Evolutionary conservation across 2,888 invertebrate genomes (phyloP).

Genomic region (Halocaridina rubra): DNA sequence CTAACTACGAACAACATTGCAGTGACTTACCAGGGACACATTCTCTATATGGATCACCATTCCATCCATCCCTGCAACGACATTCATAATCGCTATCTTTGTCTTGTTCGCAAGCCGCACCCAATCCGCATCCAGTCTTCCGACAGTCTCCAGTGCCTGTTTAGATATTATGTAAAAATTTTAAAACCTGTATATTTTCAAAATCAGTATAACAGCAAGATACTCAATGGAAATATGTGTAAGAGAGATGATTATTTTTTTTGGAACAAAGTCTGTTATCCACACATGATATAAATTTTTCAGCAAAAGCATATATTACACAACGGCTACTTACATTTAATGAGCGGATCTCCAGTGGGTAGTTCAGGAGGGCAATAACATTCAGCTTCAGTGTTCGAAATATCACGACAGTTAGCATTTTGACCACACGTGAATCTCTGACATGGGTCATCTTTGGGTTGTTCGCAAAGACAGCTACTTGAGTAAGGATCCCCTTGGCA

Average conservation of each 20-base stretch:
- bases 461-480: conserved; percentile 81
- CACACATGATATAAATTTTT: too few species aligned
- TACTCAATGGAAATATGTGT: too few species aligned
- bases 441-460: conserved; percentile 78
- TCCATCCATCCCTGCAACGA: conserved; percentile 79
- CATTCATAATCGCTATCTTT: conserved; percentile 81
- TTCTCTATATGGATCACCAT: conserved; percentile 83
- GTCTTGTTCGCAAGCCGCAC: conserved; percentile 83
- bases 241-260: too few species aligned
- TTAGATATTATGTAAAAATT: too few species aligned
- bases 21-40: conserved; percentile 72
- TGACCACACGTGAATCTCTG: conserved; percentile 82
- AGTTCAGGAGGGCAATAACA: conserved; percentile 87
- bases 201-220: too few species aligned
- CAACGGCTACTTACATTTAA: conserved; percentile 88
- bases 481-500: conserved; percentile 83
- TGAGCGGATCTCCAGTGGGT: conserved; percentile 86
- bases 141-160: conserved; percentile 81
- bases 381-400: conserved; percentile 69
- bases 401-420: conserved; percentile 83
- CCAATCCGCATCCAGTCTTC: conserved; percentile 85
- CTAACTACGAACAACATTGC: too few species aligned
- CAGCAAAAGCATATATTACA: too few species aligned
- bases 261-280: too few species aligned
- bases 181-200: too few species aligned